Base-by-base conservation (phyloP, 2,888 invertebrate genomes). In the Hirtodrosophila trivittata region DNA sequence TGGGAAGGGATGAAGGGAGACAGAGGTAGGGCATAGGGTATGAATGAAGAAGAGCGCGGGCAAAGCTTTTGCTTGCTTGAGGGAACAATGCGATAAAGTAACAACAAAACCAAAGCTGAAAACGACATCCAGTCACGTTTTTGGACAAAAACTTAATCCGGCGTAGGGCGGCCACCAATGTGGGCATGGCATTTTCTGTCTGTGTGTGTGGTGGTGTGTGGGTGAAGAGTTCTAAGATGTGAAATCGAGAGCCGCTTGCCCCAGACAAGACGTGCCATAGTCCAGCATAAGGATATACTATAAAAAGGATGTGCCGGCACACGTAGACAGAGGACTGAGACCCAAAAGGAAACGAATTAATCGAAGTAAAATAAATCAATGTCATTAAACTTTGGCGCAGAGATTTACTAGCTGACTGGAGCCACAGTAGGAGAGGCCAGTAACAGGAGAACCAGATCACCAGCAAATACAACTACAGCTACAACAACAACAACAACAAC, bases 321-420 rank as follows among this genome's bases (percentile, higher is more conserved):
- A 75, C 66, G 69, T 75, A 76, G 50, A 46, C 21, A 30, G n/a
- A 13, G 25, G 13, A 35, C 2, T 38, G 33, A 43, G n/a, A 16
- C 21, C 28, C 10, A 28, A 6, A 37, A 64, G 78, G 80, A 88
- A 89, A 88, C 87, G 85, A 87, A 90, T 89, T 90, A 89, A 90
- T 89, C 90, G 90, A 89, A 89, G 83, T 89, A 77, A 90, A 90
- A 89, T 89, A 89, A 89, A 89, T 89, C 89, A 90, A 89, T 87
- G 90, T 89, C 89, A 81, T 76, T 76, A 86, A 81, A 88, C 81
- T 87, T 86, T 77, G 46, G 67, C 63, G 64, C 71, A 77, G 71
- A 85, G 87, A 88, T 87, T 88, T 87, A 81, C 67, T 70, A 69
- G 68, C 66, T 64, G 57, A 58, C 47, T 66, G 39, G 18, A 49